Percentiles rank a stretch among this genome's conserved stretches.
These are phyloP conservation scores for Potorous gilbertii DNA, from an alignment of 2,797 vertebrate species.

Conservation along the genomic window DNA sequence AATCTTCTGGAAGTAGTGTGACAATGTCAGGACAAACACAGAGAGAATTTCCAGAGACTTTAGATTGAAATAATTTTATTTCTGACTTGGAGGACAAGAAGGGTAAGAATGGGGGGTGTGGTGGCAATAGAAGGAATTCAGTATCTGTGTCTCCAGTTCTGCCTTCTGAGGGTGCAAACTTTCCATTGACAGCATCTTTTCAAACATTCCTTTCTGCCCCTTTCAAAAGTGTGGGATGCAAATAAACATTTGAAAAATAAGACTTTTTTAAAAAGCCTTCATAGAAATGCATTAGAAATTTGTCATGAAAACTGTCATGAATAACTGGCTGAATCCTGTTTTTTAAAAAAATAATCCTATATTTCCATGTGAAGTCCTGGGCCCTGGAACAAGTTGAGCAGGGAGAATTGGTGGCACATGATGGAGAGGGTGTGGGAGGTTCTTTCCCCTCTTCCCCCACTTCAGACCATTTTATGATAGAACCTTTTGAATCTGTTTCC, in stretches of 20 bases:
- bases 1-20: neutral
- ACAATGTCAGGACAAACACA: conserved; percentile 13
- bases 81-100: conserved; percentile 19
- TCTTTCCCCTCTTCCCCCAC: neutral
- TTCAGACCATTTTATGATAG: neutral
- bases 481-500: neutral
- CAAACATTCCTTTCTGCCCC: neutral
- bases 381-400: neutral
- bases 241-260: neutral
- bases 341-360: neutral
- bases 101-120: neutral
- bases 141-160: neutral
- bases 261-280: neutral
- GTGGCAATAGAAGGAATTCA: neutral
- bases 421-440: neutral
- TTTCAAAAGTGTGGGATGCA: neutral
- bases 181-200: neutral
- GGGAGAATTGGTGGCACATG: neutral
- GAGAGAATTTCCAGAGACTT: neutral
- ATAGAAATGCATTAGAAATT: neutral
- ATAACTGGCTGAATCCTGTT: neutral
- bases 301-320: neutral
- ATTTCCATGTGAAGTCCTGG: neutral
- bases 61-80: conserved; percentile 28
- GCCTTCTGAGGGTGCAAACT: neutral